Conservation (phyloP, 92 coral and sea anemone genomes). For the Plumapathes pennacea region DNA sequence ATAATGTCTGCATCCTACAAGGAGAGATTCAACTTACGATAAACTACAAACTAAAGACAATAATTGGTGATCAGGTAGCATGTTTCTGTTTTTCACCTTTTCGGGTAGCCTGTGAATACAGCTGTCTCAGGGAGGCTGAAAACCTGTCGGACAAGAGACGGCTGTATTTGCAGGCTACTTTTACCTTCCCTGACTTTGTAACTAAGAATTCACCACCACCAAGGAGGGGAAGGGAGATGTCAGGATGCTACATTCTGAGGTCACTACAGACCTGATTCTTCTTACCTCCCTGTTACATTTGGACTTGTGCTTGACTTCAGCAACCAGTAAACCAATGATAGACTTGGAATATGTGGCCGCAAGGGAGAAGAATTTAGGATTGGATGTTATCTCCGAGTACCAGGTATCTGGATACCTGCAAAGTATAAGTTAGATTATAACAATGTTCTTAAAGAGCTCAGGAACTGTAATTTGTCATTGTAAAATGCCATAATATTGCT, state of each 20-base stretch:
- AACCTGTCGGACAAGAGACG: too few species aligned
- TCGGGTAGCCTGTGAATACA: too few species aligned
- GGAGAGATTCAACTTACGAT: background rate
- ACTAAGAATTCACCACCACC: too few species aligned
- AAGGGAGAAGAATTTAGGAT: slow-evolving; percentile 86
- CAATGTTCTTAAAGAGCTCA: background rate
- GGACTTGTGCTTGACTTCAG: slow-evolving; percentile 90
- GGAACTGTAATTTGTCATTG: background rate
- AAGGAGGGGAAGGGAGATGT: too few species aligned
- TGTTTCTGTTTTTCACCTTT: too few species aligned
- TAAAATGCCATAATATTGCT: background rate
- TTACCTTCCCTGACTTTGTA: too few species aligned
- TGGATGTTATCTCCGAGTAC: slow-evolving; percentile 95
- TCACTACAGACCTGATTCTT: too few species aligned
- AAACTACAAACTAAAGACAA: background rate
- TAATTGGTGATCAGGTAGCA: too few species aligned
- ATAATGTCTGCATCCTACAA: slow-evolving; percentile 89
- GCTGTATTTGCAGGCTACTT: too few species aligned
- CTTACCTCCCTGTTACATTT: slow-evolving; percentile 86
- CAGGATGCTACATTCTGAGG: too few species aligned
- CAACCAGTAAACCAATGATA: slow-evolving; percentile 93
- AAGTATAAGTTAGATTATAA: too few species aligned
- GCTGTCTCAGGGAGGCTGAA: too few species aligned
- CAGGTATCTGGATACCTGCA: slow-evolving; percentile 92
- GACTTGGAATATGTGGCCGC: slow-evolving; percentile 74